phyloP scores from a whole-genome alignment of 2,113 vertebrate genomes.

The Cyprinodon brontotheroides region DNA sequence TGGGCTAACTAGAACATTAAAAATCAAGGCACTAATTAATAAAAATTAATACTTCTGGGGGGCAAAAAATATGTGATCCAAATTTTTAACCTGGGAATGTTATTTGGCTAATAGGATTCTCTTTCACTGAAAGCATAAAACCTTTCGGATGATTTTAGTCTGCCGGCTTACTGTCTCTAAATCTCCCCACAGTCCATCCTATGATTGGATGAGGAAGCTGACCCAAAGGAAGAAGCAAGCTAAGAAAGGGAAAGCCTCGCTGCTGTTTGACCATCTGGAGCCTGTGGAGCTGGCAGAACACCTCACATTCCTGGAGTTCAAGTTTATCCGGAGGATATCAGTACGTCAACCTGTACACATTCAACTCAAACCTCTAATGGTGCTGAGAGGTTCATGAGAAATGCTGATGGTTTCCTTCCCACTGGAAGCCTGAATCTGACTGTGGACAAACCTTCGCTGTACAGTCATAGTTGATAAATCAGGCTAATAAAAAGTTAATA shows the following conservation, averaged over 20 bases:
- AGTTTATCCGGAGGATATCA: constrained; percentile 95
- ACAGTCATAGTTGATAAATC: not conserved
- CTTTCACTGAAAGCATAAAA: not conserved
- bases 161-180: not conserved
- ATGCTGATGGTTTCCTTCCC: not conserved
- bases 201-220: constrained; percentile 98
- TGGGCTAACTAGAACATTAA: not conserved
- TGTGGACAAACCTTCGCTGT: not conserved
- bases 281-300: constrained; percentile 96
- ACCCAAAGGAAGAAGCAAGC: constrained; percentile 93
- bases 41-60: not conserved
- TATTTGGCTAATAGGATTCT: not conserved
- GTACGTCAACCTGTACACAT: constrained; percentile 72
- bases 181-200: constrained; percentile 87
- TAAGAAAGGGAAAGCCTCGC: constrained; percentile 96
- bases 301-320: constrained; percentile 97
- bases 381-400: not conserved
- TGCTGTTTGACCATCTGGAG: constrained; percentile 97
- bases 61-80: not conserved
- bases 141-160: not conserved
- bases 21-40: not conserved
- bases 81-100: not conserved
- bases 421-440: too few relatives aligned
- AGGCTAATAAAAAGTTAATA: not conserved
- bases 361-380: not conserved